Conservation (phyloP, 2,113 vertebrate species). For the Hemicordylus capensis region DNA sequence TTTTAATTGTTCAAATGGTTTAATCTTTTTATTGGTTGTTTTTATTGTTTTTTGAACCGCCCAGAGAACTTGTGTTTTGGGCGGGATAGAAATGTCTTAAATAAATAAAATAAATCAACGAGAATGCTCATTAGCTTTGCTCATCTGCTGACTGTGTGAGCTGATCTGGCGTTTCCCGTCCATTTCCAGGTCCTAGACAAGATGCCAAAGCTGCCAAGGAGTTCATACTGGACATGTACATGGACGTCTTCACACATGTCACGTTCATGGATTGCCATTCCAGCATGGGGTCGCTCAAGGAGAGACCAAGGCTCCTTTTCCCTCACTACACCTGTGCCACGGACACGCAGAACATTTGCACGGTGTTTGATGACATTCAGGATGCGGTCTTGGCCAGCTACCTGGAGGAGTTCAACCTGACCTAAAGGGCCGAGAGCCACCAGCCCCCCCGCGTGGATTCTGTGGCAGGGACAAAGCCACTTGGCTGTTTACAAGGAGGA, state of each 20-base stretch:
- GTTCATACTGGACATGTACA: slow-evolving; percentile 82
- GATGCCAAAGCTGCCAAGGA: slow-evolving; percentile 76
- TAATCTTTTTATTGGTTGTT: no score
- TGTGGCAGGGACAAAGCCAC: neutral
- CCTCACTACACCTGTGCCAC: slow-evolving; percentile 91
- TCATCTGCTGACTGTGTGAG: neutral
- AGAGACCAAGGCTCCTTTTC: slow-evolving; percentile 70
- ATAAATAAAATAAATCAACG: no score
- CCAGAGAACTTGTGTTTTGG: no score
- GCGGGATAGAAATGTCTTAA: no score
- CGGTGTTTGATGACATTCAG: slow-evolving; percentile 85
- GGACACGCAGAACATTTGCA: slow-evolving; percentile 88
- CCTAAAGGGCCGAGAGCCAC: slow-evolving; percentile 69
- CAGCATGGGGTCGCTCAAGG: neutral
- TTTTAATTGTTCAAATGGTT: no score
- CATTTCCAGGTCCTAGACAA: slow-evolving; percentile 71
- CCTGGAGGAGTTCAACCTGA: slow-evolving; percentile 92
- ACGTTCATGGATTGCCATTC: rapidly evolving
- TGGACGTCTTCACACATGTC: slow-evolving; percentile 6
- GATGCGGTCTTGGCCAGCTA: slow-evolving; percentile 88
- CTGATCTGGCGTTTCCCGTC: neutral
- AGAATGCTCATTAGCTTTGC: no score
- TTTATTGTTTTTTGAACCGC: no score
- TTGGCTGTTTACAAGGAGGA: no score
- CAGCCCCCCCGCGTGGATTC: rapidly evolving